These are phyloP conservation scores for Corvus hawaiiensis DNA, from an alignment of 2,113 vertebrate genomes.

Conservation along the genomic window DNA sequence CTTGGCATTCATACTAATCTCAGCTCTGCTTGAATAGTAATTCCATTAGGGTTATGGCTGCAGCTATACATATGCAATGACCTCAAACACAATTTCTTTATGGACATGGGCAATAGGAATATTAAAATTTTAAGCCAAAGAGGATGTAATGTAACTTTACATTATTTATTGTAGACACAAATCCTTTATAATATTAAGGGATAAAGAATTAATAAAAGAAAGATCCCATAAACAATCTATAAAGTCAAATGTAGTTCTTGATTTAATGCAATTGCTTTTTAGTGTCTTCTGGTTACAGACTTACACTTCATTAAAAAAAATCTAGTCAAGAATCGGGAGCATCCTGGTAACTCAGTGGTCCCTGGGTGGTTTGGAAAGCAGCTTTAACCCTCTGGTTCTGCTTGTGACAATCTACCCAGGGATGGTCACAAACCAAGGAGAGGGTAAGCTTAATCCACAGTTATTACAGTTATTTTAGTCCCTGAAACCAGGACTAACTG, in stretches of 20 bases:
- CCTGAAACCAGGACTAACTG: background rate
- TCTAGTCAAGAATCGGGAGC: background rate
- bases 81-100: slow-evolving; percentile 71
- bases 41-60: slow-evolving; percentile 84
- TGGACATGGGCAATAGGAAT: slow-evolving; percentile 69
- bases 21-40: slow-evolving; percentile 48
- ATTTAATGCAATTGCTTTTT: slow-evolving; percentile 38
- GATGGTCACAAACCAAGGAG: background rate
- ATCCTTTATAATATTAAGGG: slow-evolving; percentile 66
- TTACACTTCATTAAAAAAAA: slow-evolving; percentile 5
- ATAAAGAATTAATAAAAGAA: slow-evolving; percentile 65
- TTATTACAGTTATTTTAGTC: background rate
- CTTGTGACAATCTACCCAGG: background rate
- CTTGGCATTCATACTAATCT: slow-evolving; percentile 57
- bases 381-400: background rate
- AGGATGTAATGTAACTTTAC: slow-evolving; percentile 69
- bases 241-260: slow-evolving; percentile 19
- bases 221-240: slow-evolving; percentile 48
- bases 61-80: slow-evolving; percentile 74
- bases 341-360: background rate
- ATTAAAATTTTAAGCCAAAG: slow-evolving; percentile 76
- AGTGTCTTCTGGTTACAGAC: background rate
- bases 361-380: background rate
- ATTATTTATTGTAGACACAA: slow-evolving; percentile 73
- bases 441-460: background rate